Evolutionary conservation across 2,113 vertebrate genomes (phyloP), one percentile per base, ranked within the genome.

Genomic region (Thalassoma bifasciatum): DNA sequence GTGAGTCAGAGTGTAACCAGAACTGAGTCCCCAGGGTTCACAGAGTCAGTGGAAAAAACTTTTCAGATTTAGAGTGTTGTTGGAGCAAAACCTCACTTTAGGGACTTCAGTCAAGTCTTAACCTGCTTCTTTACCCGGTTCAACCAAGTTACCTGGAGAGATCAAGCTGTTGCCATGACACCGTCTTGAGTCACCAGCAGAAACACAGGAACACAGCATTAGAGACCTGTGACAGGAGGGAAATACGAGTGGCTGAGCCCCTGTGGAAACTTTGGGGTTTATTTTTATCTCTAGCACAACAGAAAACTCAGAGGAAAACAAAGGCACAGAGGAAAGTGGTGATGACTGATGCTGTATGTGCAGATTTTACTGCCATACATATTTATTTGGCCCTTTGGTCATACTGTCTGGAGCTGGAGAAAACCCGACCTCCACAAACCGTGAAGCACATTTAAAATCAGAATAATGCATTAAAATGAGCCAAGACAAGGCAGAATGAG

Each of bases 261-360:
- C 10, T 17, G 68, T 78, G 83, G 82, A 80, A 37, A 75, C n/a
- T 10, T 21, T 22, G 19, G 46, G 51, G 10, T 73, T 70, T 86
- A 81, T 86, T 85, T 88, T 54, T 79, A 79, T 70, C 42, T 61
- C 26, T 36, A 53, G n/a, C 54, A 63, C 34, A 23, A 57, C n/a
- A 63, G 82, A 87, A 83, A 89, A 65, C 1, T 2, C 1, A n/a
- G 7, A 56, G 34, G 52, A 79, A 86, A 86, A 87, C 64, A 51
- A 7, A 23, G 6, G 16, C 46, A 83, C 22, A 65, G 51, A 72
- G 19, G 66, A 74, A 72, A 60, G 13, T 26, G 72, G 23, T 66
- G 26, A 69, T 38, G 61, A 57, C 22, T 58, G n/a, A 17, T 22
- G 44, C 13, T 69, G 11, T 4, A 58, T n/a, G 26, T 53, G 0